A percentile compares a stretch with the other conserved stretches of the same genome.
These are phyloP conservation scores for Origma solitaria DNA, from an alignment of 2,113 vertebrate species.

Conservation along the genomic window DNA sequence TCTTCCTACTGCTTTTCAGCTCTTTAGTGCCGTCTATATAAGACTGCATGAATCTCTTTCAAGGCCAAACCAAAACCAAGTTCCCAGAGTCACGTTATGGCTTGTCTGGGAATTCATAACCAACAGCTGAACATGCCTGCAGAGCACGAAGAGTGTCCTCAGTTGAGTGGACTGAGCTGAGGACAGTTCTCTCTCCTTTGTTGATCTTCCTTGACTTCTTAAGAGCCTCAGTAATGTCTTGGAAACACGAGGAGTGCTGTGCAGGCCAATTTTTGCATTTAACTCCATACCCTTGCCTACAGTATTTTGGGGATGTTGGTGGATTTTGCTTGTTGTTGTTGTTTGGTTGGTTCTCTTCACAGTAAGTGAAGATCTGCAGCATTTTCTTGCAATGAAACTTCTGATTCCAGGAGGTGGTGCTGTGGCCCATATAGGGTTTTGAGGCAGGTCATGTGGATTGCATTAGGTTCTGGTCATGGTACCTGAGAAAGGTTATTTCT, in stretches of 20 bases:
- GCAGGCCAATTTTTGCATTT: background rate
- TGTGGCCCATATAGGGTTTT: background rate
- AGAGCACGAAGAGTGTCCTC: background rate
- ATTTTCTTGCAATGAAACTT: background rate
- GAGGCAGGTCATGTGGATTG: background rate
- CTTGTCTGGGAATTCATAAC: background rate
- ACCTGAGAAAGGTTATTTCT: background rate
- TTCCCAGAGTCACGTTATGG: background rate
- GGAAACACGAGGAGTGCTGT: background rate
- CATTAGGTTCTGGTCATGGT: background rate
- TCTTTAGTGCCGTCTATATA: background rate
- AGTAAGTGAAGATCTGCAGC: background rate
- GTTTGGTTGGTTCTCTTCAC: background rate
- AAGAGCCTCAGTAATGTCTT: background rate
- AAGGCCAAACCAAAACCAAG: background rate
- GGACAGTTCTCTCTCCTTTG: background rate
- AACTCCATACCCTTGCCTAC: background rate
- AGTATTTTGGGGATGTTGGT: background rate
- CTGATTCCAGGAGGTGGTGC: background rate
- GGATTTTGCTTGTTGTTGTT: background rate
- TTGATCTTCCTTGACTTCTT: background rate
- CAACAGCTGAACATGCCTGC: fast-evolving
- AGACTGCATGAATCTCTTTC: background rate
- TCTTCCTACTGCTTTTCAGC: background rate
- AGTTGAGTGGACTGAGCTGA: background rate